Evolutionary conservation across 2,888 invertebrate species (phyloP).

Genomic region (Philonicus albiceps): DNA sequence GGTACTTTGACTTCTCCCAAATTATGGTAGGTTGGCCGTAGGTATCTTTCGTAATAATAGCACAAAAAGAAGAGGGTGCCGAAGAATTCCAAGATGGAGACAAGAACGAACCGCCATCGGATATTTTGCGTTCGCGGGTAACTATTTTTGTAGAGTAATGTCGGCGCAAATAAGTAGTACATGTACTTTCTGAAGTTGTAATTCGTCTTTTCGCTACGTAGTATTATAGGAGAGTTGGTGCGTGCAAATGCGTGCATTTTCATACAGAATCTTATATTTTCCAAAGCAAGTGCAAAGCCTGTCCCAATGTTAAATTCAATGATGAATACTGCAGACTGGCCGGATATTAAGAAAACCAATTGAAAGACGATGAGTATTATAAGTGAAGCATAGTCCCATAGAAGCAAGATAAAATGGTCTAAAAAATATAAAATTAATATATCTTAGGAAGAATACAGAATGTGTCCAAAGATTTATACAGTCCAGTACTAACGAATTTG

Average conservation of each 20-base stretch:
- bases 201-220: conserved; percentile 49
- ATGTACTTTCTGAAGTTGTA: conserved; percentile 68
- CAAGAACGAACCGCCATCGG: conserved; percentile 74
- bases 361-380: conserved; percentile 30
- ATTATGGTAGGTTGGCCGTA: conserved; percentile 72
- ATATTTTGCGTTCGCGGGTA: conserved; percentile 79
- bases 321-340: neutral
- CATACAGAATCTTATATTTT: conserved; percentile 77
- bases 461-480: no score
- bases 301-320: conserved; percentile 10
- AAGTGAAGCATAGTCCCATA: conserved; percentile 34
- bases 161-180: conserved; percentile 86
- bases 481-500: no score
- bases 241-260: conserved; percentile 81
- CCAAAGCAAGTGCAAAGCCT: conserved; percentile 54
- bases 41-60: conserved; percentile 78
- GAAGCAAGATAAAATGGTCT: neutral
- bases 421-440: neutral
- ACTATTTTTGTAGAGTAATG: conserved; percentile 68
- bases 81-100: conserved; percentile 75
- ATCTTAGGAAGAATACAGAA: neutral
- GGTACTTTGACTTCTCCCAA: conserved; percentile 66
- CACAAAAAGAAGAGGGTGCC: conserved; percentile 76
- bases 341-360: neutral
- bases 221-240: conserved; percentile 70